Evolutionary conservation across 2,888 invertebrate species (phyloP).

Genomic region (Acronicta leporina): DNA sequence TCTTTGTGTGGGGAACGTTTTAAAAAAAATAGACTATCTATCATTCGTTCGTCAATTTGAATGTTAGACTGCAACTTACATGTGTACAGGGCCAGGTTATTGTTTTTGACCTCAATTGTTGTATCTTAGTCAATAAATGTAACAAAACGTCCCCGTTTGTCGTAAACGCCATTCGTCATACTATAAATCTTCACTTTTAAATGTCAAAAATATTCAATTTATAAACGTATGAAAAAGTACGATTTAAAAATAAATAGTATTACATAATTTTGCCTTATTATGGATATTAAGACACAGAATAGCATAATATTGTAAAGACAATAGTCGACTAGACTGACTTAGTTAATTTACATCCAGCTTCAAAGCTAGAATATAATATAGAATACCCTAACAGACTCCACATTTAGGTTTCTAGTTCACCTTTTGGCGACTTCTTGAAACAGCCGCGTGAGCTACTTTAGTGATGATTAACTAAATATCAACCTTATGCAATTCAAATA

Average conservation of each 20-base stretch:
- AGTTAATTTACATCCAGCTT: conserved; percentile 32
- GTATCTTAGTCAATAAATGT: conserved; percentile 35
- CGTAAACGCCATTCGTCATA: too few species aligned
- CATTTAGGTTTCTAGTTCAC: background rate
- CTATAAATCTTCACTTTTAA: conserved; percentile 14
- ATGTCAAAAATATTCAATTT: conserved; percentile 6
- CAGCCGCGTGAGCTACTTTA: too few species aligned
- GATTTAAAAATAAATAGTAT: conserved; percentile 34
- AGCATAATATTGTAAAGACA: conserved; percentile 44
- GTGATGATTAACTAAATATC: too few species aligned
- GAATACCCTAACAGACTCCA: background rate
- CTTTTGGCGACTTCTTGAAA: background rate
- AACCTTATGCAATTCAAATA: too few species aligned
- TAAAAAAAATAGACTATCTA: too few species aligned
- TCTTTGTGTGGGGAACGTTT: too few species aligned
- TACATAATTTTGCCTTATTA: conserved; percentile 54
- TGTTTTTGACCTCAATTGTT: conserved; percentile 12
- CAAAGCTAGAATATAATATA: conserved; percentile 22
- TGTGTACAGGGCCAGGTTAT: too few species aligned
- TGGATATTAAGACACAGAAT: conserved; percentile 44
- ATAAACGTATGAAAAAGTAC: conserved; percentile 2
- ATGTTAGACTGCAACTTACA: too few species aligned
- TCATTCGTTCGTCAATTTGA: too few species aligned
- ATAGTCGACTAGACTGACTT: conserved; percentile 27
- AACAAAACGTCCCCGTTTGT: conserved; percentile 29